phyloP scores from a whole-genome alignment of 2,797 vertebrate species.

The Sebastes iracundus region DNA sequence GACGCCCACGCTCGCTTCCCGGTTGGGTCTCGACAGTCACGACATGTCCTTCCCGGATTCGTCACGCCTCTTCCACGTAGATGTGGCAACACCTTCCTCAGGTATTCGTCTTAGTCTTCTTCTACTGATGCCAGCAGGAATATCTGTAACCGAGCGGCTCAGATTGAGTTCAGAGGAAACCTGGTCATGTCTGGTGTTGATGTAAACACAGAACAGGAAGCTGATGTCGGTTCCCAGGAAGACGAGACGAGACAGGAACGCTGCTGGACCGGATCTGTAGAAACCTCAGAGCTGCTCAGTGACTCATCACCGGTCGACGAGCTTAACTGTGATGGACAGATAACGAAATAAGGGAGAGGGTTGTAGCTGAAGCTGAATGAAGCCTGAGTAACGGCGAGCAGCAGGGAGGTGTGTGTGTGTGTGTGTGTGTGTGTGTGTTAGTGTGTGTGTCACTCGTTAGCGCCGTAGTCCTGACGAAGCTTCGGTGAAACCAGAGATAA shows the following conservation, averaged over 20 bases:
- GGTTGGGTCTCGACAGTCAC: too few species aligned
- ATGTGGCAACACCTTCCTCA: neutral
- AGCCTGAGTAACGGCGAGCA: neutral
- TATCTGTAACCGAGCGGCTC: neutral
- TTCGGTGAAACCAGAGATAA: conserved; percentile 44
- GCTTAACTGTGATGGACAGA: conserved; percentile 25
- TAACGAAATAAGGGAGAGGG: neutral
- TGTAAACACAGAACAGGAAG: neutral
- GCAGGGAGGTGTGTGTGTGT: neutral
- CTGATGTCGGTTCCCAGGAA: neutral
- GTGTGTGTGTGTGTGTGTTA: neutral
- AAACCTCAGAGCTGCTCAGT: conserved; percentile 3
- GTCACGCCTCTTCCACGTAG: too few species aligned
- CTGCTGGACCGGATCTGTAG: neutral
- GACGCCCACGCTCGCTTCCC: too few species aligned
- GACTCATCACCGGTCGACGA: conserved; percentile 35
- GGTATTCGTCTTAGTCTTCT: neutral
- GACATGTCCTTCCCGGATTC: too few species aligned
- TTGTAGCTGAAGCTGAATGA: neutral
- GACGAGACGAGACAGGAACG: neutral
- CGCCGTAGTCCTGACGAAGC: neutral
- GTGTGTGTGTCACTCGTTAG: conserved; percentile 15
- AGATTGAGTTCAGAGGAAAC: conserved; percentile 1
- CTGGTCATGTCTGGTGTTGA: neutral
- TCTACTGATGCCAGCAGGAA: neutral